Conservation (phyloP, 64 coral and sea anemone genomes). For the Hydrozoanthus tunicans region DNA sequence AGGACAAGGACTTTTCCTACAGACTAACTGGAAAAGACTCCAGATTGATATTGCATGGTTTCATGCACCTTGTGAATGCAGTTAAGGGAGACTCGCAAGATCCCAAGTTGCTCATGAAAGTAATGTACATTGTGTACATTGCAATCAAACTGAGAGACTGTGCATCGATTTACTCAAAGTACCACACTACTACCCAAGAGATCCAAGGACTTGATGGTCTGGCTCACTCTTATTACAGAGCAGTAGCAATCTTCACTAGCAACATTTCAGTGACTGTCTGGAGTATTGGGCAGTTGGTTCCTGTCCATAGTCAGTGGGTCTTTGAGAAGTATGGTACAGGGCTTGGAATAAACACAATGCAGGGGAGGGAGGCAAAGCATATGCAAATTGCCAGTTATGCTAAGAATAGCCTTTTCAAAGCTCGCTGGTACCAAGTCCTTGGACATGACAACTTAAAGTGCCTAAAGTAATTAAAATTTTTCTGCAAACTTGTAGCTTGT, state of each 20-base stretch:
- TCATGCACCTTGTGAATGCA: slow-evolving; percentile 69
- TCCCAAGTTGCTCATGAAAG: slow-evolving; percentile 39
- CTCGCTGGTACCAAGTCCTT: slow-evolving; percentile 62
- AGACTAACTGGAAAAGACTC: slow-evolving; percentile 76
- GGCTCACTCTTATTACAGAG: slow-evolving; percentile 53
- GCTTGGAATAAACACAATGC: slow-evolving; percentile 70
- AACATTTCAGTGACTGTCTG: slow-evolving; percentile 66
- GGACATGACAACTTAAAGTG: slow-evolving; percentile 5
- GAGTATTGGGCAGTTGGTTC: slow-evolving; percentile 63
- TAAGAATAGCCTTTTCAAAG: slow-evolving; percentile 68
- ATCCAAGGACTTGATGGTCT: slow-evolving; percentile 20
- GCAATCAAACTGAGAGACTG: slow-evolving; percentile 39
- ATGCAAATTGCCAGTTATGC: slow-evolving; percentile 64
- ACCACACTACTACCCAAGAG: slow-evolving; percentile 14
- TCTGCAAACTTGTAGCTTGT: no score
- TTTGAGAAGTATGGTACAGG: slow-evolving; percentile 67
- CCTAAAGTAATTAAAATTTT: no score
- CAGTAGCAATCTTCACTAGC: slow-evolving; percentile 60
- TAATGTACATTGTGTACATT: slow-evolving; percentile 58
- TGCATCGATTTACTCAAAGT: slow-evolving; percentile 47
- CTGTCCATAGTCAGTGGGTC: slow-evolving; percentile 60
- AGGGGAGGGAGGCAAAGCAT: slow-evolving; percentile 77
- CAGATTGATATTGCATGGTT: slow-evolving; percentile 63
- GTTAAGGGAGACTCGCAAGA: slow-evolving; percentile 57
- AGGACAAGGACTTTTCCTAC: slow-evolving; percentile 70